A percentile compares a stretch with the other conserved stretches of the same genome.
These are phyloP conservation scores for Abrostola tripartita DNA, from an alignment of 2,888 invertebrate genomes.

Conservation along the genomic window DNA sequence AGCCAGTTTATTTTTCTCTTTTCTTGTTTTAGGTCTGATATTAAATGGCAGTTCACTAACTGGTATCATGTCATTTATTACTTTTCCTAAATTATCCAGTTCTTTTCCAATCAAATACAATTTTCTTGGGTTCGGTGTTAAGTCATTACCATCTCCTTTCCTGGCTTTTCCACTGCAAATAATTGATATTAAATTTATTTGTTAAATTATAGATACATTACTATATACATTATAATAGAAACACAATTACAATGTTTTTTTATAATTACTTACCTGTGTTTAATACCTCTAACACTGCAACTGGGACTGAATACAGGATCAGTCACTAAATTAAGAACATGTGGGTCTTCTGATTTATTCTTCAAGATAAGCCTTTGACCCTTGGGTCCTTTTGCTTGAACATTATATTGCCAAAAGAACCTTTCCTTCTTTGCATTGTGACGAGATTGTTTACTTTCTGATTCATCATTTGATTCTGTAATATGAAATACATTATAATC, in stretches of 20 bases:
- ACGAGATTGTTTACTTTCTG: conserved; percentile 82
- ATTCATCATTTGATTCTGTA: conserved; percentile 90
- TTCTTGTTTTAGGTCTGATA: conserved; percentile 96
- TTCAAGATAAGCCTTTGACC: conserved; percentile 96
- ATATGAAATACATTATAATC: conserved; percentile 17
- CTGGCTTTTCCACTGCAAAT: conserved; percentile 94
- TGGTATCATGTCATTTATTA: conserved; percentile 98
- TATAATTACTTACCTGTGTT: conserved; percentile 92
- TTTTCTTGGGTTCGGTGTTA: conserved; percentile 98
- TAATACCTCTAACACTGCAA: conserved; percentile 96
- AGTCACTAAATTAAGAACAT: conserved; percentile 95
- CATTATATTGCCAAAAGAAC: conserved; percentile 99
- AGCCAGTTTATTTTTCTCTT: conserved; percentile 99
- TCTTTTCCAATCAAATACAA: conserved; percentile 97
- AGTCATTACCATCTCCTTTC: conserved; percentile 98
- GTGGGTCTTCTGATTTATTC: conserved; percentile 96
- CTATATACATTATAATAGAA: no score
- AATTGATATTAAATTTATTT: not conserved
- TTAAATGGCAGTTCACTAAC: conserved; percentile 97
- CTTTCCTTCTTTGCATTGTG: conserved; percentile 91
- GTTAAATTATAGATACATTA: no score
- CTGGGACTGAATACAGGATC: conserved; percentile 99
- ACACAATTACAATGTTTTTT: no score
- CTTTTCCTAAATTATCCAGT: conserved; percentile 95
- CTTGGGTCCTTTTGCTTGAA: conserved; percentile 99